A percentile compares a stretch with the other conserved stretches of the same genome.
phyloP scores from a whole-genome alignment of 2,888 invertebrate genomes.

The Allolobophora icterica region DNA sequence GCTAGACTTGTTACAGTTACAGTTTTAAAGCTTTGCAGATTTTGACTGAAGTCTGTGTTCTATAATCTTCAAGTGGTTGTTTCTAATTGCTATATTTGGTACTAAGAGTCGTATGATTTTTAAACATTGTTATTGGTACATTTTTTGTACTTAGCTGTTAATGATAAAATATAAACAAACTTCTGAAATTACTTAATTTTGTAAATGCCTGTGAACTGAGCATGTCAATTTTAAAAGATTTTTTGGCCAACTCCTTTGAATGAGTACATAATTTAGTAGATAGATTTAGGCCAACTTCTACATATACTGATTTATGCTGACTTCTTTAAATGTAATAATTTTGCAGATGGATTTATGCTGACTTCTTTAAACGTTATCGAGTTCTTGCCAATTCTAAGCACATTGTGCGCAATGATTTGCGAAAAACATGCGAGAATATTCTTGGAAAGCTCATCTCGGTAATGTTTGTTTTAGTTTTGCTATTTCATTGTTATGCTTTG shows the following conservation, averaged over 20 bases:
- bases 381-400: constrained; percentile 77
- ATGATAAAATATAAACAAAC: background rate
- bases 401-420: constrained; percentile 78
- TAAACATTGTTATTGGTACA: background rate
- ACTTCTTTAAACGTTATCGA: constrained; percentile 80
- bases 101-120: background rate
- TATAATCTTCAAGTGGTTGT: background rate
- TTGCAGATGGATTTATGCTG: constrained; percentile 71
- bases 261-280: too few relatives aligned
- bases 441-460: constrained; percentile 77
- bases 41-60: background rate
- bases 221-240: too few relatives aligned
- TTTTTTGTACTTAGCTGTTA: background rate
- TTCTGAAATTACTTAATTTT: background rate
- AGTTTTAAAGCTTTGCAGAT: background rate
- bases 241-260: too few relatives aligned
- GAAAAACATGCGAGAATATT: constrained; percentile 80
- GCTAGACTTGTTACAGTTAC: background rate
- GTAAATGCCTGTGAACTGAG: too few relatives aligned
- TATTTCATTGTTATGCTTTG: background rate
- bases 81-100: background rate
- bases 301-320: background rate
- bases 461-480: constrained; percentile 43
- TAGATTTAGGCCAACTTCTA: background rate
- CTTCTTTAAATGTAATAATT: background rate